A percentile compares a stretch with the other conserved stretches of the same genome.
These are phyloP conservation scores for Notodonta ziczac DNA, from an alignment of 2,888 invertebrate species.

Conservation along the genomic window DNA sequence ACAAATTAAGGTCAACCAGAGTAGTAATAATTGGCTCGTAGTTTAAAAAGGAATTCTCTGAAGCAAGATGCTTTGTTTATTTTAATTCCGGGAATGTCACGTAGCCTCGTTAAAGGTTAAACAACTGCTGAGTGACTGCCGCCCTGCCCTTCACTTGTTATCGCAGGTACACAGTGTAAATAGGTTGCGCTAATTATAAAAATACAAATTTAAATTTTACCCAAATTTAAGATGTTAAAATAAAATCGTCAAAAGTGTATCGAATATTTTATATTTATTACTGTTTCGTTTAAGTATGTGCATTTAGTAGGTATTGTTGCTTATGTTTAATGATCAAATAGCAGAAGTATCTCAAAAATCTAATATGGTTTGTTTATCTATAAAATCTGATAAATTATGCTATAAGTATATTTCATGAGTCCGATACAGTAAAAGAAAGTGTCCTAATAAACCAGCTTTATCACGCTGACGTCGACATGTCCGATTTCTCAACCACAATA, in stretches of 20 bases:
- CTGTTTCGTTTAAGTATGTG: too few relatives aligned
- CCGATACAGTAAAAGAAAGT: not conserved
- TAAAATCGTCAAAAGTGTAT: too few relatives aligned
- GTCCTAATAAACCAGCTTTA: not conserved
- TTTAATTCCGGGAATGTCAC: conserved; percentile 53
- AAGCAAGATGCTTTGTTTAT: conserved; percentile 36
- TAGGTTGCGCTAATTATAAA: too few relatives aligned
- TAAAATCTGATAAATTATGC: too few relatives aligned
- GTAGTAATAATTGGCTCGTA: too few relatives aligned
- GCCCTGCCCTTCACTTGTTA: conserved; percentile 34
- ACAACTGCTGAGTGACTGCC: conserved; percentile 37
- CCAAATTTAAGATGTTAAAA: too few relatives aligned
- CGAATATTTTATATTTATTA: too few relatives aligned
- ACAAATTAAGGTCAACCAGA: too few relatives aligned
- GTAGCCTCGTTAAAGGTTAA: conserved; percentile 59
- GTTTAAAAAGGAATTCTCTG: conserved; percentile 4
- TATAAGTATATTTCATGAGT: too few relatives aligned
- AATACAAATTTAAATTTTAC: too few relatives aligned
- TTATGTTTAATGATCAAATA: not conserved
- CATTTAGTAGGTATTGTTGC: not conserved
- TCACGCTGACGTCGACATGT: not conserved
- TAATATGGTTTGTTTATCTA: too few relatives aligned
- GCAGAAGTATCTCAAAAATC: too few relatives aligned
- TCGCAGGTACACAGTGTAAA: conserved; percentile 15
- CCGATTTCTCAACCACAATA: not conserved